These are phyloP conservation scores for Argyrosomus regius DNA, from an alignment of 2,797 vertebrate genomes.

Conservation along the genomic window DNA sequence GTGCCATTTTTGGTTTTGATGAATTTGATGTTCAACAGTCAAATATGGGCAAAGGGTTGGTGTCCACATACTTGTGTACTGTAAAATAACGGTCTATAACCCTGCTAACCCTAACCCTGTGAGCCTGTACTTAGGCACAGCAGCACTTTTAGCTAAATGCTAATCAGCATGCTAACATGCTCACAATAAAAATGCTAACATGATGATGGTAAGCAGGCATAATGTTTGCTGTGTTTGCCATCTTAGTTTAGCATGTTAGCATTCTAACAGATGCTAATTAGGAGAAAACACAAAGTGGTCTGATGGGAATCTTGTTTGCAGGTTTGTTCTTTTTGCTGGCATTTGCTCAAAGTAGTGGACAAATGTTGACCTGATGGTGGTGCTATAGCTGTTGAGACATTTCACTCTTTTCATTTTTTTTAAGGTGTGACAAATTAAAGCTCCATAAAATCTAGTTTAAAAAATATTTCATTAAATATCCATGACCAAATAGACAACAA, in stretches of 20 bases:
- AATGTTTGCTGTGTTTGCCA: background rate
- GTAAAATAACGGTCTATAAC: background rate
- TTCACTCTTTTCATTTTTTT: background rate
- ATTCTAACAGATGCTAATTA: background rate
- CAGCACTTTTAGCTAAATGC: background rate
- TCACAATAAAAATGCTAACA: background rate
- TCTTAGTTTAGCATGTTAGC: background rate
- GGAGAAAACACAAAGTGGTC: background rate
- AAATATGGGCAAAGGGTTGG: background rate
- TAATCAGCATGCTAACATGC: background rate
- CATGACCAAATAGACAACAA: background rate
- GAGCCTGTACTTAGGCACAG: background rate
- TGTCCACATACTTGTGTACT: background rate
- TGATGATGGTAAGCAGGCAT: background rate
- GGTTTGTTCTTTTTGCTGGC: too few species aligned
- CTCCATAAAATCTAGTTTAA: background rate
- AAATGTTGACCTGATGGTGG: too few species aligned
- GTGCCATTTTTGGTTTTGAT: background rate
- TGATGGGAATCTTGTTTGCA: background rate
- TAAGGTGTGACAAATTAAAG: background rate
- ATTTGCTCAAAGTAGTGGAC: background rate
- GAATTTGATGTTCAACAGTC: background rate
- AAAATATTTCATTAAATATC: background rate
- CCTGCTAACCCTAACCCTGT: background rate
- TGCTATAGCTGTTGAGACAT: too few species aligned